Evolutionary conservation across 2,797 vertebrate genomes (phyloP), one percentile per base, ranked within the genome.

Genomic region (Anolis apletophallus): DNA sequence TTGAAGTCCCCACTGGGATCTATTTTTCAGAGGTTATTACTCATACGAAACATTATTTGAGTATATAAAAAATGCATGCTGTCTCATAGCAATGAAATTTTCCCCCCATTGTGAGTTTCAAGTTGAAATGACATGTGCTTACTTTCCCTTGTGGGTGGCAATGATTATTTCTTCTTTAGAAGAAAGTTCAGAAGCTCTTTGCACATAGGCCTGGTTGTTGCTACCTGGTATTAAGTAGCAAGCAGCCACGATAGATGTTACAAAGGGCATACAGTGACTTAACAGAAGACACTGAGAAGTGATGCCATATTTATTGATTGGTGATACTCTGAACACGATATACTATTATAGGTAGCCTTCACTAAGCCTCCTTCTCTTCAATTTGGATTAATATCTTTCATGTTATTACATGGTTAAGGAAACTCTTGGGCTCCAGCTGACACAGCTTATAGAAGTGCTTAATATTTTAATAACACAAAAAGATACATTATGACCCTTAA

Each of bases 141-240:
- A 23, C 2, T 32, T 68, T 74, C 71, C 36, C 29, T 34, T 23
- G 50, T 76, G 72, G 52, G 57, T 88, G 46, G 23, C 21, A 23
- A n/a, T 81, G 29, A 68, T 67, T 80, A 26, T 21, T 69, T 87
- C 64, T 80, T 67, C 55, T 36, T n/a, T 46, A 73, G 55, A 64
- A 34, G 54, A 79, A 59, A 87, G 50, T 34, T 64, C 12, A n/a
- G 32, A 8, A 80, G 11, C 9, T 34, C 26, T 34, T 32, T 80
- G 32, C 17, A 52, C 21, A 52, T 5, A 71, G 11, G 19, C 3
- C 32, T 57, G 12, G 11, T 1, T 40, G 9, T 52, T 6, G 40
- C 34, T 32, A 26, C 14, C 17, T 7, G 19, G 46, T 5, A 75
- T 72, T 54, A 80, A 74, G 36, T 32, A 46, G 23, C 50, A 80